Evolutionary conservation across 2,888 invertebrate genomes (phyloP).

Genomic region (Tetropium fuscum): DNA sequence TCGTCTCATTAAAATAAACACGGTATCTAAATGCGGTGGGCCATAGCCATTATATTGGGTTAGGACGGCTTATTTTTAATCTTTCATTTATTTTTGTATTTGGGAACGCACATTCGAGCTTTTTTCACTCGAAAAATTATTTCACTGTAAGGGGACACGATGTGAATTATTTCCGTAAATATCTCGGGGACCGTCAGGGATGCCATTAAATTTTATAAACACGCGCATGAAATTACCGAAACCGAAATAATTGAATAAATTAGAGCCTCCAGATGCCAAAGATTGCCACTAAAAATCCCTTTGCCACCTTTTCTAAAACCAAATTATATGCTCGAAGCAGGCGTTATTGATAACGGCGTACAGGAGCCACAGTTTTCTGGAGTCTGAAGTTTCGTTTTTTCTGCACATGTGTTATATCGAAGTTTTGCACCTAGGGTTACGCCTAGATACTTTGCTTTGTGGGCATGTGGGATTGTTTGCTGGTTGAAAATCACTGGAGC

Average conservation of each 20-base stretch:
- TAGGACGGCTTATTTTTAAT: conserved; percentile 53
- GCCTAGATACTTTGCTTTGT: too few relatives aligned
- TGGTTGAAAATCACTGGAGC: too few relatives aligned
- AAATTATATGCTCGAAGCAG: too few relatives aligned
- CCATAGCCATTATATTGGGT: conserved; percentile 55
- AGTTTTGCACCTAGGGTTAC: too few relatives aligned
- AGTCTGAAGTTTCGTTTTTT: too few relatives aligned
- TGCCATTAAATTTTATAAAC: conserved; percentile 16
- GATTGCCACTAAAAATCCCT: too few relatives aligned
- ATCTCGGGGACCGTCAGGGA: conserved; percentile 2
- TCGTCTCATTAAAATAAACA: conserved; percentile 60
- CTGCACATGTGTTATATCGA: too few relatives aligned
- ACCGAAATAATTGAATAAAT: conserved; percentile 15
- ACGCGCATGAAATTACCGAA: neutral
- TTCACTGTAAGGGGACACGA: conserved; percentile 7
- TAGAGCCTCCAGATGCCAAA: conserved; percentile 7
- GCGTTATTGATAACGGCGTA: too few relatives aligned
- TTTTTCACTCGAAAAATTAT: conserved; percentile 18
- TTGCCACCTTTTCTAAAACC: too few relatives aligned
- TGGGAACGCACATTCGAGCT: conserved; percentile 6
- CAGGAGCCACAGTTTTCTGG: too few relatives aligned
- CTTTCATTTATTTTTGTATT: conserved; percentile 46
- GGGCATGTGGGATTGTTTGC: too few relatives aligned
- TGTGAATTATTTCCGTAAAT: conserved; percentile 23
- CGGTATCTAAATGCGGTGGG: conserved; percentile 51